phyloP scores from a whole-genome alignment of 2,797 vertebrate species.

The Falco rusticolus region DNA sequence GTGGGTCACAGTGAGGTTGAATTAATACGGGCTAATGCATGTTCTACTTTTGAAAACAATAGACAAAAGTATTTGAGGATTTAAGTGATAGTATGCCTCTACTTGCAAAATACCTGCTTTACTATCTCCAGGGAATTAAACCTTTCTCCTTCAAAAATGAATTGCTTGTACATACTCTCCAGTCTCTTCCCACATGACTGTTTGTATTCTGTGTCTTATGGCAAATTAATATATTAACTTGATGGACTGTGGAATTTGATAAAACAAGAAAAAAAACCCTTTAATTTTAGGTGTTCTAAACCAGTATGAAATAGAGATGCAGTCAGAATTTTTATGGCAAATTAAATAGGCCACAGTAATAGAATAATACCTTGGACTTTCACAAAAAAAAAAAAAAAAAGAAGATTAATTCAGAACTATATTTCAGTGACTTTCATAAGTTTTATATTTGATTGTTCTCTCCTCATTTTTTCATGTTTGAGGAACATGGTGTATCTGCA shows the following conservation, averaged over 20 bases:
- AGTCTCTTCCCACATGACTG: not conserved
- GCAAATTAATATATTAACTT: conserved; percentile 12
- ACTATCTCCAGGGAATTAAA: not conserved
- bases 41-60: conserved; percentile 59
- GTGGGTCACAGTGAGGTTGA: conserved; percentile 37
- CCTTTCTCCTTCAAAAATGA: conserved; percentile 37
- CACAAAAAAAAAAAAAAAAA: not conserved
- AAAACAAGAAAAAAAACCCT: not conserved
- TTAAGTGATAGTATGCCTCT: conserved; percentile 33
- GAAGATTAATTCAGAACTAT: not conserved
- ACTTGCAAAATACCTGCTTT: conserved; percentile 57
- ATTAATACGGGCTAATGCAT: conserved; percentile 69
- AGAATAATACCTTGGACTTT: not conserved
- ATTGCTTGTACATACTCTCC: not conserved
- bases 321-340: not conserved
- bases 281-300: not conserved
- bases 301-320: not conserved
- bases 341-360: not conserved
- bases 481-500: not conserved
- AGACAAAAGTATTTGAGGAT: conserved; percentile 45
- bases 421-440: not conserved
- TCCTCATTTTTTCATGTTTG: not conserved
- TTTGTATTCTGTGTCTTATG: not conserved
- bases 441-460: not conserved
- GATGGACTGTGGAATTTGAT: not conserved